Base-by-base conservation (phyloP, 2,113 vertebrate species). In the Trachemys scripta region DNA sequence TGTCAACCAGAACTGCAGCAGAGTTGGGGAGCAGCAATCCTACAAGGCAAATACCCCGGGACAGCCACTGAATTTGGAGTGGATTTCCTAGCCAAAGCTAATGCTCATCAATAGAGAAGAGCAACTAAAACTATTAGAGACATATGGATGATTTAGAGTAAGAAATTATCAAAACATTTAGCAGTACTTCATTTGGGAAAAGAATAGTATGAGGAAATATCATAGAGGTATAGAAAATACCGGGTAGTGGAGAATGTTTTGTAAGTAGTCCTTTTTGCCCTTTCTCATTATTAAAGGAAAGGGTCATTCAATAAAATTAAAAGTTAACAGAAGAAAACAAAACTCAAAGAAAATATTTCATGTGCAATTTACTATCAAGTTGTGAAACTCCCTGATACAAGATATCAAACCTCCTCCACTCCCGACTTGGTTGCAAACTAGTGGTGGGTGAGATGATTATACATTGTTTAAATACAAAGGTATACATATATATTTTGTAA, bases 321-420 rank as follows among this genome's bases (percentile, higher is more conserved):
- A 42, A 75, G 22, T 76, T 45, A 42, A 25, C 38, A 25, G 12
- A 45, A 45, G 12, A 45, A 76, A 76, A 45, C 38, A 27, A 27
- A 76, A 24, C 22, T 27, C 38, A 76, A 25, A 27, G 42, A 76
- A 45, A 25, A 45, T 27, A 42, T 76, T 45, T 76, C 24, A 27
- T 76, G 24, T 45, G 75, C 75, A 45, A 76, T 47, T 42, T 42
- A 76, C 42, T 14, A 76, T 25, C 42, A 76, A 45, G 42, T 11
- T 76, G 20, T 47, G 75, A 17, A 45, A 76, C 75, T 13, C 24
- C 11, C 75, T 45, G 75, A 42, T 45, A 2, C 9, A 16, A 6
- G 2, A 84, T 49, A 24, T 1, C 57, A 1, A 17, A 3, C 17
- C 8, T 0, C 0, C 38, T 22, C 53, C 72, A 25, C 3, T 50